Conservation (phyloP, 2,888 invertebrate species). For the Dusona sp. region DNA sequence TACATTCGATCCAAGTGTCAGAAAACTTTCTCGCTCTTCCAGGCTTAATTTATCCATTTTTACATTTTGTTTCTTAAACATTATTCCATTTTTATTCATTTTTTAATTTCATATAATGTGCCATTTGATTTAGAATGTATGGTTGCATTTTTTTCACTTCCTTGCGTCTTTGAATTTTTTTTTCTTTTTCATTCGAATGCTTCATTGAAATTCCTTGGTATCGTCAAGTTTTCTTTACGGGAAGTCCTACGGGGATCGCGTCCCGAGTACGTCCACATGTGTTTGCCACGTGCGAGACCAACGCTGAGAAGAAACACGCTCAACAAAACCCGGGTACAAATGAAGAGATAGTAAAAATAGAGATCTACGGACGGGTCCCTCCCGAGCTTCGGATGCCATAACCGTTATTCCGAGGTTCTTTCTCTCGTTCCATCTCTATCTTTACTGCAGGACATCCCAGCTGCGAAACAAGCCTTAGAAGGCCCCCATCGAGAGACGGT, state of each 20-base stretch:
- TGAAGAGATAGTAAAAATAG: slow-evolving; percentile 79
- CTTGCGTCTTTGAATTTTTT: too few relatives aligned
- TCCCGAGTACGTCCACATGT: slow-evolving; percentile 47
- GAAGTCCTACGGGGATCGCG: background rate
- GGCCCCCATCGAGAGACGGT: slow-evolving; percentile 71
- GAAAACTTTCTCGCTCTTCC: too few relatives aligned
- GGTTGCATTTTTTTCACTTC: background rate
- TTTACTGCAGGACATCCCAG: slow-evolving; percentile 1
- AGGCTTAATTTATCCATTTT: too few relatives aligned
- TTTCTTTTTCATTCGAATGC: background rate
- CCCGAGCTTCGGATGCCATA: slow-evolving; percentile 67
- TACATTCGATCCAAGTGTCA: too few relatives aligned
- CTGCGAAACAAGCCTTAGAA: slow-evolving; percentile 75
- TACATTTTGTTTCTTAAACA: too few relatives aligned
- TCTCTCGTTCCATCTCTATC: background rate
- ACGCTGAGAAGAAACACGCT: slow-evolving; percentile 65
- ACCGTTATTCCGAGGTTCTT: slow-evolving; percentile 5
- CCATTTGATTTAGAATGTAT: background rate
- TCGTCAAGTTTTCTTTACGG: slow-evolving; percentile 2
- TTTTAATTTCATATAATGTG: background rate
- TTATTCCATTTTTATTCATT: too few relatives aligned
- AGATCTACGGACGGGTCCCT: slow-evolving; percentile 52
- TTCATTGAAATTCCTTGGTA: slow-evolving; percentile 36
- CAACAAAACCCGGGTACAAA: slow-evolving; percentile 74
- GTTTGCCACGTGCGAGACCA: slow-evolving; percentile 66